phyloP scores from a whole-genome alignment of 2,797 vertebrate genomes.

The Fringilla coelebs region DNA sequence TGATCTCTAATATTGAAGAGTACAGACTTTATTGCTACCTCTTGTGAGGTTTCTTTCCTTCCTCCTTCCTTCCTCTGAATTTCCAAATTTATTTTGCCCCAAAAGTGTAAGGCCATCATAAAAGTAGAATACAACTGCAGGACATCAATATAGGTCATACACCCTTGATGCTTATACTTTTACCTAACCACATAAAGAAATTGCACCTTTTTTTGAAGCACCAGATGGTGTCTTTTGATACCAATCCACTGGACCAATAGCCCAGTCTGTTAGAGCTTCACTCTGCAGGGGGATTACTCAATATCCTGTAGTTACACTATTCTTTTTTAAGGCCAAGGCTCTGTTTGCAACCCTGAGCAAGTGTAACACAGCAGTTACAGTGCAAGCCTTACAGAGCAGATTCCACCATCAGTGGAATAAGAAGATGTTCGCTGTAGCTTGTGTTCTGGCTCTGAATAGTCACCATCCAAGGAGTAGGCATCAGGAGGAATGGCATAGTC shows the following conservation, averaged over 20 bases:
- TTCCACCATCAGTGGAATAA: constrained; percentile 85
- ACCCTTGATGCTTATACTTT: neutral
- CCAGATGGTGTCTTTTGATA: neutral
- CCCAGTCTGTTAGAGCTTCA: neutral
- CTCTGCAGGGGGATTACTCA: neutral
- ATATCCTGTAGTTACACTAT: neutral
- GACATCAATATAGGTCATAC: neutral
- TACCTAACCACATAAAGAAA: neutral
- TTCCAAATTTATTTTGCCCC: neutral
- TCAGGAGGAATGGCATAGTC: constrained; percentile 97
- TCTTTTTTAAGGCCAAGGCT: neutral
- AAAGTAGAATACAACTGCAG: neutral
- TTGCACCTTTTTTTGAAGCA: neutral
- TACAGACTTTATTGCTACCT: neutral
- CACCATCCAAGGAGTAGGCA: constrained; percentile 90
- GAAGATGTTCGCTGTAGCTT: constrained; percentile 93
- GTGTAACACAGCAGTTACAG: neutral
- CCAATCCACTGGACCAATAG: neutral
- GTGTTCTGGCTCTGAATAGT: constrained; percentile 93
- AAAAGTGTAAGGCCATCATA: neutral
- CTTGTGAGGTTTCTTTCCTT: neutral
- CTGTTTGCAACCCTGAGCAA: neutral
- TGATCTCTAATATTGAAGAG: neutral
- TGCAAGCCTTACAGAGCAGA: constrained; percentile 76
- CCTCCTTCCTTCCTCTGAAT: neutral